A percentile compares a stretch with the other conserved stretches of the same genome.
Evolutionary conservation across 2,113 vertebrate species (phyloP).

Genomic region (Callipepla squamata): DNA sequence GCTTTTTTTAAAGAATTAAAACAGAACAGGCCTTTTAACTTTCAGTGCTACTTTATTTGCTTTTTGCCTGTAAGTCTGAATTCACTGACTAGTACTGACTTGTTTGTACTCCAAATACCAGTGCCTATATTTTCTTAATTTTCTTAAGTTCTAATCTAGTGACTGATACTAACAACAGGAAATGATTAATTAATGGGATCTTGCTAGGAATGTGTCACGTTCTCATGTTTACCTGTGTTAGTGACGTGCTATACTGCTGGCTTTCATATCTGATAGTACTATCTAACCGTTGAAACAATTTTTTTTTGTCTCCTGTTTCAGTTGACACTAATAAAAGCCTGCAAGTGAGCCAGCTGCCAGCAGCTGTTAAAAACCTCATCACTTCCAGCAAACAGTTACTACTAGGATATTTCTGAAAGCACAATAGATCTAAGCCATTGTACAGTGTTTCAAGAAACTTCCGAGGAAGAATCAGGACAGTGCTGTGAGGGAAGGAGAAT

Average conservation of each 20-base stretch:
- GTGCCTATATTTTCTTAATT: not conserved
- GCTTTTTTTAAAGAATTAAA: not conserved
- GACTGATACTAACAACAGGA: constrained; percentile 37
- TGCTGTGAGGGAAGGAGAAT: not conserved
- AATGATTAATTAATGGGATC: constrained; percentile 14
- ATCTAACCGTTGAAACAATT: not conserved
- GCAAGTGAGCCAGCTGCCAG: not conserved
- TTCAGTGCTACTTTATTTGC: not conserved
- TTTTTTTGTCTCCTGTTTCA: not conserved
- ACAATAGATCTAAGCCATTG: not conserved
- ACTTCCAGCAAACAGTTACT: not conserved
- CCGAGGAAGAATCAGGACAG: not conserved
- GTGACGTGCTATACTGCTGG: not conserved
- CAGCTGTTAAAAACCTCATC: not conserved
- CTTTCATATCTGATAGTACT: not conserved
- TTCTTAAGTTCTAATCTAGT: not conserved
- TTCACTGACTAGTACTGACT: not conserved
- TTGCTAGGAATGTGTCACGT: not conserved
- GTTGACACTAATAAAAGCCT: not conserved
- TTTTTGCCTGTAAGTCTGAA: not conserved
- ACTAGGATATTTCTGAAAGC: not conserved
- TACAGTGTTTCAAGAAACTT: not conserved
- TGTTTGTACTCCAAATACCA: not conserved
- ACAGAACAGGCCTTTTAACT: not conserved
- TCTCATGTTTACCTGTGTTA: not conserved